Percentiles rank a stretch among this genome's conserved stretches.
Evolutionary conservation across 2,888 invertebrate genomes (phyloP).

Genomic region (Lycia hirtaria): DNA sequence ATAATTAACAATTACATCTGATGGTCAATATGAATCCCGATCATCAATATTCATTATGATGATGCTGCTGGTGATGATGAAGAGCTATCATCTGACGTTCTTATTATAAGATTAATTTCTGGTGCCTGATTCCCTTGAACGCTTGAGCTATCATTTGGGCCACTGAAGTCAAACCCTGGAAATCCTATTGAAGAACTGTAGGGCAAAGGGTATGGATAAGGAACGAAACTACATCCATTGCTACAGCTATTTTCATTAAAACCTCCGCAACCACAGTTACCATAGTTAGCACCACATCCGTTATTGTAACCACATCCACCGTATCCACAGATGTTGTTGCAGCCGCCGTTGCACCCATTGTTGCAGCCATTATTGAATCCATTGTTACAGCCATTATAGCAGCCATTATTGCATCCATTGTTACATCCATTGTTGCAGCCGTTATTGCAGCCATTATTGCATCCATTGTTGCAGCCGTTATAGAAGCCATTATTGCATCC

Average conservation of each 20-base stretch:
- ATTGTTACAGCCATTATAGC: slow-evolving; percentile 10
- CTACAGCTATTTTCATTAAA: slow-evolving; percentile 14
- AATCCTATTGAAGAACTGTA: slow-evolving; percentile 1
- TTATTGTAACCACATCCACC: slow-evolving; percentile 6
- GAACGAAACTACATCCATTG: slow-evolving; percentile 12
- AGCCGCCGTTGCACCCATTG: slow-evolving; percentile 9
- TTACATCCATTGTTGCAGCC: slow-evolving; percentile 1
- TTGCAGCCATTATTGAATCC: slow-evolving; percentile 18
- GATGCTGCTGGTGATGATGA: neutral
- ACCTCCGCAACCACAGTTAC: slow-evolving; percentile 1
- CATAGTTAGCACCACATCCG: neutral
- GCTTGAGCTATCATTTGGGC: neutral
- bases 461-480: slow-evolving; percentile 19
- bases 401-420: slow-evolving; percentile 15
- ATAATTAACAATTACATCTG: too few relatives aligned
- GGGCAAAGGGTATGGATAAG: slow-evolving; percentile 23
- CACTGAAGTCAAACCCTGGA: neutral
- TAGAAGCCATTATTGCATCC: slow-evolving; percentile 1
- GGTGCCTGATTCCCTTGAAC: neutral
- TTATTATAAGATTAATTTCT: slow-evolving; percentile 13
- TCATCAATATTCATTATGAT: neutral
- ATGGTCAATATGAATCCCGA: neutral
- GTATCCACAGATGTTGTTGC: slow-evolving; percentile 2
- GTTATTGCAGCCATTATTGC: slow-evolving; percentile 17
- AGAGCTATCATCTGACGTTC: neutral